Evolutionary conservation across 1,140 invertebrate species (phyloP).

Genomic region (Pogonognathellus flavescens): DNA sequence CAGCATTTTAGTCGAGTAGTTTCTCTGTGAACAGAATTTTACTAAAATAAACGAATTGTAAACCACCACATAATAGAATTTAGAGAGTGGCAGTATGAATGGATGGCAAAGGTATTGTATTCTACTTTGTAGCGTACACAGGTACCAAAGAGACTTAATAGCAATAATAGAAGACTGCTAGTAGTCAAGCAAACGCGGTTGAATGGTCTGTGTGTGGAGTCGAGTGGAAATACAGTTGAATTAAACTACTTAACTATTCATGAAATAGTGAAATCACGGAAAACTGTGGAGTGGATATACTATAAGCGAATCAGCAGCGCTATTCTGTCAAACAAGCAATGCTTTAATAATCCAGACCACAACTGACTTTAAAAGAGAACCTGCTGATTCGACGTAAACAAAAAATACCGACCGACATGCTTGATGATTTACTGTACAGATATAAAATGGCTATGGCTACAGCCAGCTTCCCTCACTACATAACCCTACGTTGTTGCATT

Average conservation of each 20-base stretch:
- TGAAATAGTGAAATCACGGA: not conserved
- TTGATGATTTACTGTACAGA: not conserved
- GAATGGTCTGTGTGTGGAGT: not conserved
- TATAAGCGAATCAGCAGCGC: not conserved
- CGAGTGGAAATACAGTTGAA: constrained; percentile 9
- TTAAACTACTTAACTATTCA: constrained; percentile 12
- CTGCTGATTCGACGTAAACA: not conserved
- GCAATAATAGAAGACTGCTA: no score
- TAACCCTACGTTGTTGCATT: no score
- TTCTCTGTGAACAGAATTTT: no score
- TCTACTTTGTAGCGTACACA: no score
- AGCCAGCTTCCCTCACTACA: no score
- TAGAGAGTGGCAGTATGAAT: no score
- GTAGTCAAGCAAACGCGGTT: no score
- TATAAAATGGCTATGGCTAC: no score
- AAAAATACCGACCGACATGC: not conserved
- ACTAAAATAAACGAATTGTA: no score
- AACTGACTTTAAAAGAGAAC: constrained; percentile 5
- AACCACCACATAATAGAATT: no score
- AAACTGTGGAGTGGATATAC: not conserved
- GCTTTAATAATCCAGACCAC: not conserved
- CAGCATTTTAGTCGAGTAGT: not conserved
- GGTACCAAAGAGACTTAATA: no score
- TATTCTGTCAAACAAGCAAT: not conserved
- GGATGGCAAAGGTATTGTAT: no score